These are phyloP conservation scores for Sakesphorus luctuosus DNA, from an alignment of 2,113 vertebrate species.

Conservation along the genomic window DNA sequence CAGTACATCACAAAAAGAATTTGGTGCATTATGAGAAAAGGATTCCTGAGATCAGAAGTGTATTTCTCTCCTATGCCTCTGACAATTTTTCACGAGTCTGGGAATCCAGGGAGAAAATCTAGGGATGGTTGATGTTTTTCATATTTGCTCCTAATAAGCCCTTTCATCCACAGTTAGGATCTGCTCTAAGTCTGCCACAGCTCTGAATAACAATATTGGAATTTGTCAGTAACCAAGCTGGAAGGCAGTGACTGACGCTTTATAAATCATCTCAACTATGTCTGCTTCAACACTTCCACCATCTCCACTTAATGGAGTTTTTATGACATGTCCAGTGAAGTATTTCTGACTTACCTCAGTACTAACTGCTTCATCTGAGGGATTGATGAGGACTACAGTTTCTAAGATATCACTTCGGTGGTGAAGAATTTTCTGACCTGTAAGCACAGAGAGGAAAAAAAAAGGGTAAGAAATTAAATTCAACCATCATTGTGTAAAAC, in stretches of 20 bases:
- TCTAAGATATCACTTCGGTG: slow-evolving; percentile 94
- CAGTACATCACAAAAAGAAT: not conserved
- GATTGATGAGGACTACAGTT: slow-evolving; percentile 96
- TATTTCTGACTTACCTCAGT: slow-evolving; percentile 82
- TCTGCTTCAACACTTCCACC: not conserved
- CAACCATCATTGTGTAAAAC: not conserved
- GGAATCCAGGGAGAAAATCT: not conserved
- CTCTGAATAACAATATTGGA: not conserved
- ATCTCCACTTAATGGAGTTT: not conserved
- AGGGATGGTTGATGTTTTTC: not conserved
- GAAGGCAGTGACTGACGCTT: not conserved
- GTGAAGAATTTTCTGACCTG: slow-evolving; percentile 97
- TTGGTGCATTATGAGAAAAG: not conserved
- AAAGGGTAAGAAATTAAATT: not conserved
- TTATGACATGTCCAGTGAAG: not conserved
- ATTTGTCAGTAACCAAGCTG: not conserved
- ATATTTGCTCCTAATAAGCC: not conserved
- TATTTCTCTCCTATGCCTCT: not conserved
- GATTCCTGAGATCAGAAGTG: not conserved
- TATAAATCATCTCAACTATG: not conserved
- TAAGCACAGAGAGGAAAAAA: slow-evolving; percentile 36
- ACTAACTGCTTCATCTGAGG: slow-evolving; percentile 94
- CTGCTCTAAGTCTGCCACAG: not conserved
- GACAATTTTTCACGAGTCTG: not conserved
- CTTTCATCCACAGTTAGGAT: not conserved